phyloP scores from a whole-genome alignment of 1,140 invertebrate genomes.

The Aphidius gifuensis region DNA sequence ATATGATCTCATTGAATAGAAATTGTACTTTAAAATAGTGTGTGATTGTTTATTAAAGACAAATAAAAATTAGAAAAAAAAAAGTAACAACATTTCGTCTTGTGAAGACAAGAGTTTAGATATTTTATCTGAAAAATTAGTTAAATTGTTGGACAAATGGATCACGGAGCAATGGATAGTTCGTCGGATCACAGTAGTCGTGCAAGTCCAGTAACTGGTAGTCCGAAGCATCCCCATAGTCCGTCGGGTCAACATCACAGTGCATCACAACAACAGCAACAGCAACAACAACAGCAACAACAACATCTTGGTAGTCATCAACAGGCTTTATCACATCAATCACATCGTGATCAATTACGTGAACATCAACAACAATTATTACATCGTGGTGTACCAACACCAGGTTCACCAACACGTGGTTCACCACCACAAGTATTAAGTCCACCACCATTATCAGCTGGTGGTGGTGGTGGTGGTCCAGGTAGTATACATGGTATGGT shows the following conservation, averaged over 20 bases:
- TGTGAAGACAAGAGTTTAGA: conserved; percentile 1
- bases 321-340: conserved; percentile 54
- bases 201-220: conserved; percentile 50
- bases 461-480: conserved; percentile 40
- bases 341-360: conserved; percentile 47
- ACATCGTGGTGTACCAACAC: conserved; percentile 51
- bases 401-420: conserved; percentile 51
- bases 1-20: too few species aligned
- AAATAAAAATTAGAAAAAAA: too few species aligned
- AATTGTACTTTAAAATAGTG: too few species aligned
- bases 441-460: conserved; percentile 67
- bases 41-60: too few species aligned
- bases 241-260: conserved; percentile 33
- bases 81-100: too few species aligned
- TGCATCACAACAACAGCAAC: conserved; percentile 28
- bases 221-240: conserved; percentile 45
- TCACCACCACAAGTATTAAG: conserved; percentile 60
- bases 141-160: conserved; percentile 38
- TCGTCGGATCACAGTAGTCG: conserved; percentile 56
- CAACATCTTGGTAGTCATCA: conserved; percentile 51
- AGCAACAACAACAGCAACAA: conserved; percentile 46
- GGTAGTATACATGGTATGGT: conserved; percentile 51
- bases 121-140: neutral
- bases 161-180: conserved; percentile 63
- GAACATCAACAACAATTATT: conserved; percentile 47